These are phyloP conservation scores for Petrosia ficiformis DNA, from an alignment of 37 sponge, comb jelly and placozoan species.

Conservation along the genomic window DNA sequence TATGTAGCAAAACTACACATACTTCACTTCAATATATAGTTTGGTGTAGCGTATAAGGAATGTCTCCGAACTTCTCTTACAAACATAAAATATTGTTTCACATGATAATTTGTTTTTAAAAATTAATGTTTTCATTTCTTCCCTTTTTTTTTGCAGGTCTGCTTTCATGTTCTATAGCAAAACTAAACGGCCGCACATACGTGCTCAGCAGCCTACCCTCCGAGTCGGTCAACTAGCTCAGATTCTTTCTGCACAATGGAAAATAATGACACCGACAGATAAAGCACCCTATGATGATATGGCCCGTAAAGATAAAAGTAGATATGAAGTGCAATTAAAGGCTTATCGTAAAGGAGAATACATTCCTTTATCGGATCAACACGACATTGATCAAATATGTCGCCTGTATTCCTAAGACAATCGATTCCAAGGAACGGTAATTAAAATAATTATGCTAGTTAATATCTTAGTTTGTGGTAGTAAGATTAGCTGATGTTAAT, in stretches of 20 bases:
- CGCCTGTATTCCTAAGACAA: background rate
- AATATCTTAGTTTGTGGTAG: too few species aligned
- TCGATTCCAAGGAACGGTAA: too few species aligned
- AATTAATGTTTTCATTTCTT: background rate
- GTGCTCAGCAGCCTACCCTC: constrained; percentile 44
- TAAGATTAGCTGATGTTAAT: too few species aligned
- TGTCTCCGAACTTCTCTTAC: too few species aligned
- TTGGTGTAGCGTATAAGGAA: too few species aligned
- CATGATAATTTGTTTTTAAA: too few species aligned
- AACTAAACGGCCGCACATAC: constrained; percentile 61
- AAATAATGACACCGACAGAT: constrained; percentile 31
- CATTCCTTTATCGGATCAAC: constrained; percentile 12
- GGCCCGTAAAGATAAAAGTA: constrained; percentile 73
- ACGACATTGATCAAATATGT: background rate
- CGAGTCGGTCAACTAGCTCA: constrained; percentile 74
- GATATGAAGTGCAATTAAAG: constrained; percentile 71
- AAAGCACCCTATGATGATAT: constrained; percentile 50
- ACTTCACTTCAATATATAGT: too few species aligned
- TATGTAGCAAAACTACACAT: too few species aligned
- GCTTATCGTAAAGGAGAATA: constrained; percentile 62
- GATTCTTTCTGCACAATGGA: constrained; percentile 70
- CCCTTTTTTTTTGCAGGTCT: constrained; percentile 47
- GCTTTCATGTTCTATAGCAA: constrained; percentile 87
- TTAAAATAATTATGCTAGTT: background rate
- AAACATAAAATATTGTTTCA: too few species aligned